These are phyloP conservation scores for Hippocampus kuda DNA, from an alignment of 2,797 vertebrate genomes.

Conservation along the genomic window DNA sequence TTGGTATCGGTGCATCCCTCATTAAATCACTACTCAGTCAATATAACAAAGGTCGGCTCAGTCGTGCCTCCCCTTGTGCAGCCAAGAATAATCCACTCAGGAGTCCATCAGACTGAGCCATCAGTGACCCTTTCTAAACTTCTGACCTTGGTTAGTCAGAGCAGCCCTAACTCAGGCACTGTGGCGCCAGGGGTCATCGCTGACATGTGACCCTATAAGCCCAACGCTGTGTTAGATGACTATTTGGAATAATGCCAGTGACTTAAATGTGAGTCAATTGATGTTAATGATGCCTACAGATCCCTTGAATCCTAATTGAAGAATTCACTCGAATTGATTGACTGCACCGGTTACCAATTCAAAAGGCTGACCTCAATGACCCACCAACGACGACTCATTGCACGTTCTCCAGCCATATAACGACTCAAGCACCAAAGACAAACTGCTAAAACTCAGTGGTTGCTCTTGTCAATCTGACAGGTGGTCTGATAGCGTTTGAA, in stretches of 20 bases:
- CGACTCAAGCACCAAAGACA: not conserved
- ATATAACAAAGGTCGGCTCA: not conserved
- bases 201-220: not conserved
- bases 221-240: not conserved
- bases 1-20: not conserved
- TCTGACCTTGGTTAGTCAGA: constrained; percentile 41
- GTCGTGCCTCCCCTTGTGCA: not conserved
- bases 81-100: constrained; percentile 28
- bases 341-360: not conserved
- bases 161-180: constrained; percentile 42
- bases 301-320: not conserved
- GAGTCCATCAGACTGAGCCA: constrained; percentile 23
- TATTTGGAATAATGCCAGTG: not conserved
- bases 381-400: not conserved
- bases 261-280: not conserved
- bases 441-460: not conserved
- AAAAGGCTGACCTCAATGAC: not conserved
- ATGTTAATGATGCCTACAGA: not conserved
- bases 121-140: constrained; percentile 35
- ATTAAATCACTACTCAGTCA: not conserved
- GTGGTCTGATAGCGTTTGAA: not conserved
- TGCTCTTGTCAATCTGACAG: not conserved
- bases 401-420: not conserved
- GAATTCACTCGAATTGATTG: not conserved
- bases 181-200: constrained; percentile 40